A percentile compares a stretch with the other conserved stretches of the same genome.
phyloP scores from a whole-genome alignment of 2,797 vertebrate species.

The Cercopithecus neglectus region DNA sequence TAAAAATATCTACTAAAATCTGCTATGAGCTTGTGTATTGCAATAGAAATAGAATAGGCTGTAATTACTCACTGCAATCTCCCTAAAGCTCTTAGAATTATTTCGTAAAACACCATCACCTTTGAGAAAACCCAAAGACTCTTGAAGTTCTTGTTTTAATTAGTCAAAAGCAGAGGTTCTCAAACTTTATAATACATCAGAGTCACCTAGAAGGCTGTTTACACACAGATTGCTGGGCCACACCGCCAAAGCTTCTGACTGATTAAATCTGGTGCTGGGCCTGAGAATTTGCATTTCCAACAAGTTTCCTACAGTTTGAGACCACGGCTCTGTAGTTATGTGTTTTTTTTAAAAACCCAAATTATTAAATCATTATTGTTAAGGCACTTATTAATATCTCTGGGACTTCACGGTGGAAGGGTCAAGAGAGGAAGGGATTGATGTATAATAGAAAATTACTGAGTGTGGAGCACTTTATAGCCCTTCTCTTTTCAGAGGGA shows the following conservation, averaged over 20 bases:
- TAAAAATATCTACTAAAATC: not conserved
- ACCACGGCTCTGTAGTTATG: not conserved
- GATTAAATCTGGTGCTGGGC: not conserved
- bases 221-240: not conserved
- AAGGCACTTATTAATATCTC: not conserved
- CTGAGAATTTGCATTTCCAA: constrained; percentile 19
- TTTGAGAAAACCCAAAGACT: constrained; percentile 50
- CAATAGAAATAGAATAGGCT: constrained; percentile 39
- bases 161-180: not conserved
- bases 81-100: constrained; percentile 46
- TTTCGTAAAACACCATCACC: constrained; percentile 47
- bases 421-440: not conserved
- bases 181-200: constrained; percentile 33
- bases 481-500: not conserved
- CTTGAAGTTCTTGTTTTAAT: constrained; percentile 50
- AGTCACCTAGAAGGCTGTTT: not conserved
- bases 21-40: not conserved
- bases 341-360: not conserved
- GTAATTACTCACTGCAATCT: constrained; percentile 15
- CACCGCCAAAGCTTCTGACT: not conserved
- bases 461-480: not conserved
- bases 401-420: not conserved
- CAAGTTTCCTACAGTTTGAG: not conserved
- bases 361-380: not conserved
- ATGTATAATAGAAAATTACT: not conserved